These are phyloP conservation scores for Ianthella basta DNA, from an alignment of 37 sponge, comb jelly and placozoan genomes.

Conservation along the genomic window DNA sequence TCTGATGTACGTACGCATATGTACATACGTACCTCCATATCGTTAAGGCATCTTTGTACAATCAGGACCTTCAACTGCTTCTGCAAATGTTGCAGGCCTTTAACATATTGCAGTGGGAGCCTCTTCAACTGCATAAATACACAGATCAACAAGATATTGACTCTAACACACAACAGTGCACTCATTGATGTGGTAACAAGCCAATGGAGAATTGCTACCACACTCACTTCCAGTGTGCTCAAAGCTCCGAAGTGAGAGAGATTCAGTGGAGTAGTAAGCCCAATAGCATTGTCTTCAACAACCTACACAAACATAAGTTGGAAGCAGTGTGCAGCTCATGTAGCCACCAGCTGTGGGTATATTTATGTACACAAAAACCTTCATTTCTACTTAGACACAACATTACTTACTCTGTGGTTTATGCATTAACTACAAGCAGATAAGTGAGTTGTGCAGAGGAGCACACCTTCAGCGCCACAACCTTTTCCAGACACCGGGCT, in stretches of 20 bases:
- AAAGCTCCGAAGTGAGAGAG: conserved; percentile 55
- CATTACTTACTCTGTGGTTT: no score
- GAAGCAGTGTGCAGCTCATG: no score
- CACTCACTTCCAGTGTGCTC: conserved; percentile 53
- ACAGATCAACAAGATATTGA: no score
- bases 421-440: no score
- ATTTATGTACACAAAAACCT: no score
- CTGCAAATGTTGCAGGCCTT: conserved; percentile 60
- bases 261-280: background rate
- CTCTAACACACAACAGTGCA: no score
- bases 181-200: background rate
- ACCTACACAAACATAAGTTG: background rate
- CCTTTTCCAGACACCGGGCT: no score
- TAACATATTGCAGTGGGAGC: conserved; percentile 48
- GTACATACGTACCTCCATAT: conserved; percentile 46
- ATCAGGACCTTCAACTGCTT: conserved; percentile 57
- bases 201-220: background rate
- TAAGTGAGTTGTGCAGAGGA: no score
- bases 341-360: no score
- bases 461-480: no score
- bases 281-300: conserved; percentile 2
- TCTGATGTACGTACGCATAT: no score
- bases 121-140: conserved; percentile 60
- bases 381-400: no score
- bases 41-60: conserved; percentile 61